Percentiles rank a stretch among this genome's conserved stretches.
Evolutionary conservation across 2,113 vertebrate genomes (phyloP).

Genomic region (Gymnobelideus leadbeateri): DNA sequence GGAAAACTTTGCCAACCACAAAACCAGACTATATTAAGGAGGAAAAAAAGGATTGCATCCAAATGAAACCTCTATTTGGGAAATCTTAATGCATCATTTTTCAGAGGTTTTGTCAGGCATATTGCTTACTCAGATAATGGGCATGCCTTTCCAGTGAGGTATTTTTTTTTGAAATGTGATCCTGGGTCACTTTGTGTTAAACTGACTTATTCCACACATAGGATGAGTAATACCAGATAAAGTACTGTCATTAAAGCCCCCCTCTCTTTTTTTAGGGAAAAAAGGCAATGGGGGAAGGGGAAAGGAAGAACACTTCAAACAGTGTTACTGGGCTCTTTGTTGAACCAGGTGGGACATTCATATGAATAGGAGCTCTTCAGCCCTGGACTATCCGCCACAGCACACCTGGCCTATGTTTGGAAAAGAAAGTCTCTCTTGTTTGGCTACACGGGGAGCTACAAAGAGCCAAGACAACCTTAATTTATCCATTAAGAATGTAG

Average conservation of each 20-base stretch:
- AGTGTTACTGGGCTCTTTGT: slow-evolving; percentile 68
- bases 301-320: slow-evolving; percentile 62
- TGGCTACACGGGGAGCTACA: slow-evolving; percentile 81
- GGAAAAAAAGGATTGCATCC: slow-evolving; percentile 49
- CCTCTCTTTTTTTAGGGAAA: slow-evolving; percentile 57
- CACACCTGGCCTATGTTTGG: slow-evolving; percentile 86
- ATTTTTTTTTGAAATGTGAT: slow-evolving; percentile 70
- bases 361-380: slow-evolving; percentile 76
- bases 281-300: not conserved
- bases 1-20: slow-evolving; percentile 44
- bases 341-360: slow-evolving; percentile 75
- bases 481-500: slow-evolving; percentile 87
- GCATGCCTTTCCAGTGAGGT: slow-evolving; percentile 71
- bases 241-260: slow-evolving; percentile 68
- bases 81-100: slow-evolving; percentile 78
- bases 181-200: slow-evolving; percentile 61
- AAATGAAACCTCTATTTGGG: slow-evolving; percentile 74
- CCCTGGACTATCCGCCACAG: slow-evolving; percentile 58
- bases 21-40: slow-evolving; percentile 63
- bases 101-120: slow-evolving; percentile 59
- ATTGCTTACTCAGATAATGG: slow-evolving; percentile 70
- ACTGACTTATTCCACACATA: slow-evolving; percentile 56
- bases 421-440: slow-evolving; percentile 84
- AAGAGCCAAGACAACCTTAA: slow-evolving; percentile 87
- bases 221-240: slow-evolving; percentile 72